A percentile compares a stretch with the other conserved stretches of the same genome.
Conservation (phyloP, 2,888 invertebrate genomes). For the Agelastica alni region DNA sequence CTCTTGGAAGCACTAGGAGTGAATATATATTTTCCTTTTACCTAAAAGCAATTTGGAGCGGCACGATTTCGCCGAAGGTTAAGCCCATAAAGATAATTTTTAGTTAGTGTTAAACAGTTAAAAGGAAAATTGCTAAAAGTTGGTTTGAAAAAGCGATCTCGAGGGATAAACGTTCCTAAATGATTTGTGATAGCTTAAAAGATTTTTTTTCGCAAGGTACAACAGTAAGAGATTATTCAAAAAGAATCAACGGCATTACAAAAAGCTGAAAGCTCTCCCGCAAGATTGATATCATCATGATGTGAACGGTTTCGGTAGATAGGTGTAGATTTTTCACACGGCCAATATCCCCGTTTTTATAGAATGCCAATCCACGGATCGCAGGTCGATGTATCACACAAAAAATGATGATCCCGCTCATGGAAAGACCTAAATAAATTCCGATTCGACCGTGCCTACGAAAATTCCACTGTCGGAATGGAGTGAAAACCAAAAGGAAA, state of each 20-base stretch:
- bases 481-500: conserved; percentile 22
- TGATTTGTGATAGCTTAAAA: conserved; percentile 22
- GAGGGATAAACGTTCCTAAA: conserved; percentile 7
- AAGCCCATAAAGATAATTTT: neutral
- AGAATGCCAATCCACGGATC: conserved; percentile 18
- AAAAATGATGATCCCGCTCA: conserved; percentile 30
- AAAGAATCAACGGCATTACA: conserved; percentile 24
- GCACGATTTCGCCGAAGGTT: neutral
- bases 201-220: conserved; percentile 21
- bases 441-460: conserved; percentile 18
- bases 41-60: neutral
- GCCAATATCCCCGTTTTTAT: conserved; percentile 28
- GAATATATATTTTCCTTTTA: too few relatives aligned
- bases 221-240: conserved; percentile 19
- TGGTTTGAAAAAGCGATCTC: neutral
- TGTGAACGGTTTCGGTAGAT: conserved; percentile 33
- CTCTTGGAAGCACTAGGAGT: too few relatives aligned
- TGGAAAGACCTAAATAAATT: conserved; percentile 25
- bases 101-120: conserved; percentile 2
- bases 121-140: neutral
- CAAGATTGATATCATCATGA: conserved; percentile 35
- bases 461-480: conserved; percentile 13
- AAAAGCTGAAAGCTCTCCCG: conserved; percentile 22
- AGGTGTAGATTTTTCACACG: conserved; percentile 32
- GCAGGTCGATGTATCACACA: conserved; percentile 29